These are phyloP conservation scores for Hermetia illucens DNA, from an alignment of 1,140 invertebrate genomes.

Conservation along the genomic window DNA sequence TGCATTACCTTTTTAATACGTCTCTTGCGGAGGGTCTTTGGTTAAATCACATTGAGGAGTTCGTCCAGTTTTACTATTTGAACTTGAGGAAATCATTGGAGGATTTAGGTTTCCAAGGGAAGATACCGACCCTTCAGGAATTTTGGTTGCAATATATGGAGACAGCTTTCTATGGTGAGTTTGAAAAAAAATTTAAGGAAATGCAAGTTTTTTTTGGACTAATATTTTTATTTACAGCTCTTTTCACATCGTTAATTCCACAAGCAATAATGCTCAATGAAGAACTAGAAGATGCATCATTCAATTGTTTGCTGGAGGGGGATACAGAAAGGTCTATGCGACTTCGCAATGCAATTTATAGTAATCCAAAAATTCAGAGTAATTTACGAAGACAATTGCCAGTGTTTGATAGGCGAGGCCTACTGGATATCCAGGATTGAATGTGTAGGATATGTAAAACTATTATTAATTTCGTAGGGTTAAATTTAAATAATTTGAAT, in stretches of 20 bases:
- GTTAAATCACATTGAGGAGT: slow-evolving; percentile 17
- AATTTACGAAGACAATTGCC: slow-evolving; percentile 17
- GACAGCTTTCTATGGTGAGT: slow-evolving; percentile 24
- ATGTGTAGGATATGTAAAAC: too few relatives aligned
- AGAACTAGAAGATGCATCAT: slow-evolving; percentile 22
- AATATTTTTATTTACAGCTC: background rate
- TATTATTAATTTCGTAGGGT: too few relatives aligned
- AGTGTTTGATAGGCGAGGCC: slow-evolving; percentile 15
- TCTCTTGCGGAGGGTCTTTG: slow-evolving; percentile 19
- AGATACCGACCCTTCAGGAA: slow-evolving; percentile 20
- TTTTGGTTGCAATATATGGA: slow-evolving; percentile 17
- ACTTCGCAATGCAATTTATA: slow-evolving; percentile 19
- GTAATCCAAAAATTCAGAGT: slow-evolving; percentile 12
- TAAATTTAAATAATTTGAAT: too few relatives aligned
- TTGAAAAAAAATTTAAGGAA: too few relatives aligned
- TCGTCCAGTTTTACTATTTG: slow-evolving; percentile 18
- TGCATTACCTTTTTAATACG: slow-evolving; percentile 26
- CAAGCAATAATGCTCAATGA: slow-evolving; percentile 20
- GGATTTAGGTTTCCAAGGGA: slow-evolving; percentile 13
- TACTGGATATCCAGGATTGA: slow-evolving; percentile 18
- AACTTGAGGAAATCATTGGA: slow-evolving; percentile 14
- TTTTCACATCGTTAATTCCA: slow-evolving; percentile 13
- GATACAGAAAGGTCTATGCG: slow-evolving; percentile 18
- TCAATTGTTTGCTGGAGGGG: slow-evolving; percentile 19
- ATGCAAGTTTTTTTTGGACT: too few relatives aligned